These are phyloP conservation scores for Gryon sp. DNA, from an alignment of 1,140 invertebrate genomes.

Conservation along the genomic window DNA sequence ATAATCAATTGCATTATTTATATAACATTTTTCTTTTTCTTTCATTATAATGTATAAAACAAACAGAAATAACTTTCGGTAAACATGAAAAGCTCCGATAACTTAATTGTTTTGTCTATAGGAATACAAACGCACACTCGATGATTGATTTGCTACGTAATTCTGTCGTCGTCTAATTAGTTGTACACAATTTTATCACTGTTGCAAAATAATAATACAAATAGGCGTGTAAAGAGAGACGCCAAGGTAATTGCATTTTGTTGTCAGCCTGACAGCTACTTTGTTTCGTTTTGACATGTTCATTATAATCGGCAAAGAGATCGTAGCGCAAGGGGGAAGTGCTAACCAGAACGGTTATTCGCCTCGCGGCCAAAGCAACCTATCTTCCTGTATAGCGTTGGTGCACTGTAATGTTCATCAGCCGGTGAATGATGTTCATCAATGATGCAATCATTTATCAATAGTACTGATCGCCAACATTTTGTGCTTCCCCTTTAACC, in stretches of 20 bases:
- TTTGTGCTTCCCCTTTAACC: conserved; percentile 23
- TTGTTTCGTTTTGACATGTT: conserved; percentile 63
- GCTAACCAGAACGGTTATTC: conserved; percentile 58
- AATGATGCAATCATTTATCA: conserved; percentile 51
- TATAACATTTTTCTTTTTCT: too few species aligned
- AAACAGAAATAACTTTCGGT: neutral
- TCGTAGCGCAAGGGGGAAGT: conserved; percentile 43
- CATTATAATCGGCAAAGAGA: conserved; percentile 54
- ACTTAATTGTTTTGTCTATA: neutral
- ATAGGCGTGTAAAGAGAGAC: conserved; percentile 41
- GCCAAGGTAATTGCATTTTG: conserved; percentile 42
- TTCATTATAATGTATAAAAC: neutral
- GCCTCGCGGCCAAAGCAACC: conserved; percentile 42
- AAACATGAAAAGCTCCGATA: neutral
- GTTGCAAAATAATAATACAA: conserved; percentile 48
- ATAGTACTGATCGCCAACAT: conserved; percentile 32
- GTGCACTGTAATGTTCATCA: conserved; percentile 49
- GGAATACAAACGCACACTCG: neutral
- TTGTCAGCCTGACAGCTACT: conserved; percentile 52
- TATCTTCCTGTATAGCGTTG: conserved; percentile 30
- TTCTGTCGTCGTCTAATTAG: conserved; percentile 39
- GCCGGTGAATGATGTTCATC: conserved; percentile 56
- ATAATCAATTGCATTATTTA: neutral
- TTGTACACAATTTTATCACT: conserved; percentile 23
- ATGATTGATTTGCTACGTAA: conserved; percentile 3